A percentile compares a stretch with the other conserved stretches of the same genome.
Evolutionary conservation across 2,113 vertebrate species (phyloP).

Genomic region (Oenanthe oenanthe): DNA sequence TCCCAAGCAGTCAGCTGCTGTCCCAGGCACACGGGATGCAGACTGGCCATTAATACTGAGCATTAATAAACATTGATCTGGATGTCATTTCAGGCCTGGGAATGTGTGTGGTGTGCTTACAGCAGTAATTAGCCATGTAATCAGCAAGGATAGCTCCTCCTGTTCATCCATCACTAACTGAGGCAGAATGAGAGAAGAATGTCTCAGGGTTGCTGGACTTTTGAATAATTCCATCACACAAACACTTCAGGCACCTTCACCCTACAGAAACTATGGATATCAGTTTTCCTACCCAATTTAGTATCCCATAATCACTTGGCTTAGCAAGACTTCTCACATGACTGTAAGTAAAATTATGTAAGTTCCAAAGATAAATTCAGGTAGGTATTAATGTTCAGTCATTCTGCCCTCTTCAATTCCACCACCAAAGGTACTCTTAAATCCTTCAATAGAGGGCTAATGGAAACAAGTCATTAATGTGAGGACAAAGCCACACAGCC

Average conservation of each 20-base stretch:
- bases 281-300: not conserved
- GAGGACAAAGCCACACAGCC: not conserved
- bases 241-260: not conserved
- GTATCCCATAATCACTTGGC: not conserved
- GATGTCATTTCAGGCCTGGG: not conserved
- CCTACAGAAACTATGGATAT: not conserved
- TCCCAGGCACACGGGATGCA: not conserved
- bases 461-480: not conserved
- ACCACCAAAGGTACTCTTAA: not conserved
- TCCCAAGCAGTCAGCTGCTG: not conserved
- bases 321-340: not conserved
- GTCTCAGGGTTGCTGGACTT: not conserved
- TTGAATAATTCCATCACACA: not conserved
- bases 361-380: not conserved
- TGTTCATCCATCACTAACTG: not conserved
- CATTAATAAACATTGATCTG: not conserved
- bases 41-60: not conserved
- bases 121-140: not conserved
- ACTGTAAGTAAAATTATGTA: not conserved
- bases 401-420: not conserved
- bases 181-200: not conserved
- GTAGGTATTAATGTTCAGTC: not conserved
- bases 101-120: not conserved
- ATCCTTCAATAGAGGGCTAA: not conserved
- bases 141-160: not conserved